Evolutionary conservation across 2,797 vertebrate species (phyloP).

Genomic region (Phalanger gymnotis): DNA sequence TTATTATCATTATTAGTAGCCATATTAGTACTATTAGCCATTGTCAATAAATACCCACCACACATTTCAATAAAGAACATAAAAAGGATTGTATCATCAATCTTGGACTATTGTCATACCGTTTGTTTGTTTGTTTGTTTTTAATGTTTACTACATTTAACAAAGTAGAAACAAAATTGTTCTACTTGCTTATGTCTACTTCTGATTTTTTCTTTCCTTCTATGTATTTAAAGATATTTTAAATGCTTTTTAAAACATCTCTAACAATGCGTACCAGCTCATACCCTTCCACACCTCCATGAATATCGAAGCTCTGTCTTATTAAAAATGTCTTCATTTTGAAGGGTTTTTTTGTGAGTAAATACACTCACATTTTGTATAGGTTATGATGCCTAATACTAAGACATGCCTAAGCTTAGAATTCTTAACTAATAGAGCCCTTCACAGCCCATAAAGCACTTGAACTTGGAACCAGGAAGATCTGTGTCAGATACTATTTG

Average conservation of each 20-base stretch:
- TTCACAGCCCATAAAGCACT: background rate
- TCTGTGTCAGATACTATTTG: background rate
- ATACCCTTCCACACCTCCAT: background rate
- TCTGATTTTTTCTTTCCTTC: background rate
- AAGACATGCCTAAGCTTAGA: background rate
- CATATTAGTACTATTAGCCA: no score
- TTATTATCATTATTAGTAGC: no score
- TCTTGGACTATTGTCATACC: background rate
- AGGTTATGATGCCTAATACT: background rate
- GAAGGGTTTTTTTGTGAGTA: background rate
- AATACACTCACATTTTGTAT: background rate
- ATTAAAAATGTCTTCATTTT: background rate
- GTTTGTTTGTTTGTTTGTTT: background rate
- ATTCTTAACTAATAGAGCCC: background rate
- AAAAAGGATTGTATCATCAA: background rate
- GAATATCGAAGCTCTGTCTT: background rate
- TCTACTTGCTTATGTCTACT: background rate
- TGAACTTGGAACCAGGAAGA: background rate
- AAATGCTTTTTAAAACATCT: background rate
- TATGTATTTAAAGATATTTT: background rate
- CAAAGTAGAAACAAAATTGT: background rate
- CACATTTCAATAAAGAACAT: background rate
- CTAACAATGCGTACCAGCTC: background rate
- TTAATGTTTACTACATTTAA: background rate
- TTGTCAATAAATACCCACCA: background rate